phyloP scores from a whole-genome alignment of 2,113 vertebrate species.

The Neolamprologus toae region DNA sequence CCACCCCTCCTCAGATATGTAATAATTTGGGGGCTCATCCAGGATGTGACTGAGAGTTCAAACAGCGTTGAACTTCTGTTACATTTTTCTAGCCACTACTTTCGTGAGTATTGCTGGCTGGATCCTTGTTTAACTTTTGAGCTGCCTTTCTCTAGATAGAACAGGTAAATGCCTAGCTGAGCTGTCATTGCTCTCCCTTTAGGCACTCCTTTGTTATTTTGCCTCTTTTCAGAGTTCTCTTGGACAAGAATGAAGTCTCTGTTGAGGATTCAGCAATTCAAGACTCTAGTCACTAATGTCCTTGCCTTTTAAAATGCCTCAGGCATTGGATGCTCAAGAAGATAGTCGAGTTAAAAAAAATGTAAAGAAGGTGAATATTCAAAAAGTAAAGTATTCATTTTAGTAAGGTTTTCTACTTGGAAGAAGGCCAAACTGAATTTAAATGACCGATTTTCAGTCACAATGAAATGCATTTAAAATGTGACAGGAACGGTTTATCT shows the following conservation, averaged over 20 bases:
- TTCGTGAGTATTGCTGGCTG: neutral
- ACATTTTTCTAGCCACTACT: neutral
- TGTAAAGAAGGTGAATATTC: neutral
- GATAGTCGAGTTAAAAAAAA: neutral
- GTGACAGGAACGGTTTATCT: neutral
- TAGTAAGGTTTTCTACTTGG: neutral
- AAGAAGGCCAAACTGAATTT: neutral
- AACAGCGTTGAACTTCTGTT: neutral
- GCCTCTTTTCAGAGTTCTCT: neutral
- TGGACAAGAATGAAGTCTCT: neutral
- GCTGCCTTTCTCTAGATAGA: neutral
- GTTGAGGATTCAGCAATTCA: neutral
- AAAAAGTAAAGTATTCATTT: neutral
- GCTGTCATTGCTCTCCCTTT: neutral
- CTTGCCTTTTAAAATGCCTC: neutral
- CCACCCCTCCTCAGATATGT: neutral
- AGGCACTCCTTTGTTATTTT: neutral
- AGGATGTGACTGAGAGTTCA: neutral
- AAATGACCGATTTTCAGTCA: neutral
- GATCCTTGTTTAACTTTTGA: neutral
- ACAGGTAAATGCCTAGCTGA: neutral
- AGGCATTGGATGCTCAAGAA: neutral
- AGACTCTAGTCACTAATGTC: neutral
- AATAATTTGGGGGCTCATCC: neutral
- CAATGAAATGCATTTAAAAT: neutral